Base-by-base conservation (phyloP, 2,888 invertebrate species). In the Stenodema calcarata region DNA sequence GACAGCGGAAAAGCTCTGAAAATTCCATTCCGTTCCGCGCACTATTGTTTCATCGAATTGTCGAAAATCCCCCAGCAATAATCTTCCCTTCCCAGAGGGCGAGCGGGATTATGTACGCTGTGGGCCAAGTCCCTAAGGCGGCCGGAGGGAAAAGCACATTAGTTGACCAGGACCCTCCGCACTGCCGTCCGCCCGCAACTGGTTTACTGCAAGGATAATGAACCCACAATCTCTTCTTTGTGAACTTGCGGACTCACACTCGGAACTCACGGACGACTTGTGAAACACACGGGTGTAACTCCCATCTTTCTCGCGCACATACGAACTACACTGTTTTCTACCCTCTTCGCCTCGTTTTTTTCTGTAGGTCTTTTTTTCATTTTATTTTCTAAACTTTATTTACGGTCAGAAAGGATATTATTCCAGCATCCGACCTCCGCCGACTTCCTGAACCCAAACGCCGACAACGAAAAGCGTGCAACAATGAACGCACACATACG, bases 151-250 rank as follows among this genome's bases (percentile, higher is more conserved):
- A 12, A 62, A 62, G 62, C 62, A 62, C 62, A 62, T 62, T 62
- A 62, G 62, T 62, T 62, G 62, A 62, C 62, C 62, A 7, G 62
- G 18, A 9, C 50, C 50, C 62, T 4, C 62, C 23, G 7, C 18
- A 54, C 54, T 54, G n/a, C 54, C 16, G 54, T 9, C 62, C 62
- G 23, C 62, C 62, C 62, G 23, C 62, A 62, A 62, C 62, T 62
- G 62, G 62, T 62, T 62, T 62, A 62, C 62, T 62, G 62, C 62
- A 62, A 62, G 62, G 62, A 62, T 62, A 62, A 62, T 62, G 62
- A 23, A 62, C 62, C 62, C 62, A 62, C 62, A 62, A 62, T 62
- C 62, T 62, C 62, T 62, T 62, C 62, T 62, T 62, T 62, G 62
- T 62, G 23, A 62, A 62, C 62, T 62, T 23, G 18, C 18, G 23